Evolutionary conservation across 2,797 vertebrate genomes (phyloP).

Genomic region (Etheostoma nigrum): DNA sequence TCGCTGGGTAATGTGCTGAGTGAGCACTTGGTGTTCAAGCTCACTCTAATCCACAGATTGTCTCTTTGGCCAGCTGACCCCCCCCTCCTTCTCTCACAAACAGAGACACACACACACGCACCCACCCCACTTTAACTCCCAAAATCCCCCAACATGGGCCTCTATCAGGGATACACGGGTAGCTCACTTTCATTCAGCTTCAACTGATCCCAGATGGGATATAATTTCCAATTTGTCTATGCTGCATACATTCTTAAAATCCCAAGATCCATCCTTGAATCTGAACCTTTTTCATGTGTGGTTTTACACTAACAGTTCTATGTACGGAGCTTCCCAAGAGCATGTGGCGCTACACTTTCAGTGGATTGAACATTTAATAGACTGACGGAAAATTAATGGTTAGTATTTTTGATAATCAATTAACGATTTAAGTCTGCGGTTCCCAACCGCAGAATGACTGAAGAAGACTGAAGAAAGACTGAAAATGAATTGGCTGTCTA

Average conservation of each 20-base stretch:
- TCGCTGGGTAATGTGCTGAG: constrained; percentile 81
- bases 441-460: neutral
- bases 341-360: neutral
- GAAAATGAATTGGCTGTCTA: neutral
- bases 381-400: neutral
- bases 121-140: constrained; percentile 36
- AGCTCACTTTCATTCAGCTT: constrained; percentile 20
- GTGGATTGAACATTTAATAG: neutral
- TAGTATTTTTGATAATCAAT: no score
- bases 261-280: neutral
- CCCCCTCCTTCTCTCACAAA: neutral
- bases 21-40: constrained; percentile 79
- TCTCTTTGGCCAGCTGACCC: constrained; percentile 70
- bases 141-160: constrained; percentile 51
- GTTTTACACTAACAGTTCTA: neutral
- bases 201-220: constrained; percentile 14
- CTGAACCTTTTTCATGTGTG: neutral
- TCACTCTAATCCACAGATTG: constrained; percentile 79
- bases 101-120: constrained; percentile 5
- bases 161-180: constrained; percentile 52
- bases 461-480: no score
- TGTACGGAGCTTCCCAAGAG: neutral
- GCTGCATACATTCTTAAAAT: neutral
- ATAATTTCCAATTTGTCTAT: neutral
- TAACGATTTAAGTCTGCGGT: neutral